Evolutionary conservation across 2,113 vertebrate genomes (phyloP).

Genomic region (Drymodes brunneopygia): DNA sequence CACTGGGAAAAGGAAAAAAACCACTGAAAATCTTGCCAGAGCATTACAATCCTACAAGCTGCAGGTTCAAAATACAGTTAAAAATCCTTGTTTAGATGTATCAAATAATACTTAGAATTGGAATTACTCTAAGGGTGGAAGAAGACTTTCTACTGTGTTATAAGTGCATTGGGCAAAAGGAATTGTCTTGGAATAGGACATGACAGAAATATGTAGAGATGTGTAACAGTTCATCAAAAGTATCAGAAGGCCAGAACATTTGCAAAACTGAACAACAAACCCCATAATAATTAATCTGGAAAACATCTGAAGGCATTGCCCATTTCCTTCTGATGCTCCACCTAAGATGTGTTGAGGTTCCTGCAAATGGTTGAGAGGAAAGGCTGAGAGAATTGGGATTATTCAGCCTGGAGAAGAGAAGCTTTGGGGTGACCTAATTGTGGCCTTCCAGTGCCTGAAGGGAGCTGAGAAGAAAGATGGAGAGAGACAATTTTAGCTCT

Average conservation of each 20-base stretch:
- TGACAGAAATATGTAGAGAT: background rate
- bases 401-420: background rate
- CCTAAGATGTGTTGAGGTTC: background rate
- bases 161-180: background rate
- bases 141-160: background rate
- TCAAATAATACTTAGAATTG: background rate
- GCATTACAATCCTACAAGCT: background rate
- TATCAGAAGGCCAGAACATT: fast-evolving
- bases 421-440: background rate
- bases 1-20: background rate
- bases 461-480: background rate
- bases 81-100: background rate
- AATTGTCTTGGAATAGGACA: background rate
- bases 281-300: background rate
- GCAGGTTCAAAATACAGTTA: background rate
- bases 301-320: background rate
- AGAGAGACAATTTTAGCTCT: background rate
- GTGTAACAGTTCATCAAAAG: background rate
- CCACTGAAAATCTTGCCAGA: background rate
- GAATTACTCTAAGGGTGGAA: background rate
- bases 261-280: background rate
- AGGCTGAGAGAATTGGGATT: background rate
- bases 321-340: background rate
- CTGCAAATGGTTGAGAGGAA: background rate
- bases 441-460: background rate